Evolutionary conservation across 2,888 invertebrate genomes (phyloP), one percentile per base, ranked within the genome.

Genomic region (Chaetogeoica ovagalla): DNA sequence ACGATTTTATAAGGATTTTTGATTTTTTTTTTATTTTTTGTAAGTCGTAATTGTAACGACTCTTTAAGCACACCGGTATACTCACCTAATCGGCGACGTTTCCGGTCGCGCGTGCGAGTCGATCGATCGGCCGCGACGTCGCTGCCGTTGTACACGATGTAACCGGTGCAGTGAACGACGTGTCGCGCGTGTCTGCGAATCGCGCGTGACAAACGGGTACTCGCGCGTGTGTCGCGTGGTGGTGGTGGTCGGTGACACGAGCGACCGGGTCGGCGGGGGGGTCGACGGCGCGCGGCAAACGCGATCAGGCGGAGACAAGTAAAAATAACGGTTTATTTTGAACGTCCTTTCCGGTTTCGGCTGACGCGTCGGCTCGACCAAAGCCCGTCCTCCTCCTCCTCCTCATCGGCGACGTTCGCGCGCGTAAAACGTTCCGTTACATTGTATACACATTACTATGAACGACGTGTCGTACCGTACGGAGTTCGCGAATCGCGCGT

Each of bases 301-400:
- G 13, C 21, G 39, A 7, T 17, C 19, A 43, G n/a, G 43, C 15
- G 7, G 11, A 0, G 13, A 62, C 21, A 21, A 19, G 39, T n/a
- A 21, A n/a, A 55, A 19, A 63, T 79, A 79, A 79, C 70, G 63
- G 62, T 79, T 79, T 79, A 79, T 79, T 71, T 79, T 63, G 79
- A 70, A 70, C 79, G 79, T 79, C 62, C 79, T 63, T 79, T 70
- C 70, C 77, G 77, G 77, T 77, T 77, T 77, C n/a, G 60, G 77
- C 69, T 60, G 60, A 69, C 69, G 76, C 59, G 1, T 8, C 17
- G 11, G 43, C 15, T n/a, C n/a, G n/a, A n/a, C n/a, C n/a, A n/a
- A n/a, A n/a, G n/a, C n/a, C n/a, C n/a, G n/a, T n/a, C n/a, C n/a
- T n/a, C n/a, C n/a, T n/a, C n/a, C n/a, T n/a, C n/a, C n/a, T 60